Evolutionary conservation across 2,888 invertebrate species (phyloP), one percentile per base, ranked within the genome.

Genomic region (Pelosia muscerda): DNA sequence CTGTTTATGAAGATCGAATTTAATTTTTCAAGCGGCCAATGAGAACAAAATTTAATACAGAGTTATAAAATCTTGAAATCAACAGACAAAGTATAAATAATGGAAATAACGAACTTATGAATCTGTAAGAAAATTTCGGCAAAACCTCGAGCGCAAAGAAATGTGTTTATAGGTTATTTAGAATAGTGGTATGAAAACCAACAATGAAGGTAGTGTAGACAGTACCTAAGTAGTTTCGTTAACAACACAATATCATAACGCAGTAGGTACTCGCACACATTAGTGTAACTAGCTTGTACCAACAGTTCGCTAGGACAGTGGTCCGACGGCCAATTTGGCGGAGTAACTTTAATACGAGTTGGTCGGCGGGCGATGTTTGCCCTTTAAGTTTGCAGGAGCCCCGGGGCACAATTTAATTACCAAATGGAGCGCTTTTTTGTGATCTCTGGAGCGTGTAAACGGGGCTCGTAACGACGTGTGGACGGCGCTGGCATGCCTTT

Each of bases 371-470:
- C 82, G 69, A 75, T 90, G 88, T 92, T 91, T 90, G 88, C 87
- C 83, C 74, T 86, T 85, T 77, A 85, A 90, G 89, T 91, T 90
- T 87, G 85, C 84, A 80, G 71, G 72, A 70, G 72, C 85, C 83
- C 77, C 79, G 79, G 86, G 91, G 84, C 84, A 81, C 90, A 88
- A 91, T 92, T 91, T 93, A 92, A 93, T 93, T 92, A 92, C 88
- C 91, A 92, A 92, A 92, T 92, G 92, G 92, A 88, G 84, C 87
- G 90, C 88, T 92, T 91, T 63, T 91, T 90, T 90, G 91, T 88
- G 90, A 85, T 81, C 88, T 82, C 75, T 82, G 83, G 81, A 79
- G 83, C 89, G 89, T 88, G 88, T 87, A 88, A 86, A 89, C 86
- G 85, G 71, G 68, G 13, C 53, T 73, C 66, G 76, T 81, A 83